phyloP scores from a whole-genome alignment of 2,797 vertebrate genomes.

The Acanthurus leucopareius region DNA sequence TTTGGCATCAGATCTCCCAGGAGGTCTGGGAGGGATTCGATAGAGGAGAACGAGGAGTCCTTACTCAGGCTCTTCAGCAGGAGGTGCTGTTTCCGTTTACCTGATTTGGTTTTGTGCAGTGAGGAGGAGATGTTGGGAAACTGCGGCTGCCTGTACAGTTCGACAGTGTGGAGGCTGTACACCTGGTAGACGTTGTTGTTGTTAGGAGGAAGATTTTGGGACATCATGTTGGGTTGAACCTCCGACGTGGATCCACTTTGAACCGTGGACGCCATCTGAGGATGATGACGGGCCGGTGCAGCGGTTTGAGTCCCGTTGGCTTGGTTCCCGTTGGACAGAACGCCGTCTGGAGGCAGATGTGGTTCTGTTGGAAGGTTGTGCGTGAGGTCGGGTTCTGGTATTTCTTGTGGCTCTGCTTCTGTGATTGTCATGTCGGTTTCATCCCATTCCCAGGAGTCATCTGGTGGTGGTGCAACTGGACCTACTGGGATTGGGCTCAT shows the following conservation, averaged over 20 bases:
- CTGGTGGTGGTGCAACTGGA: constrained; percentile 73
- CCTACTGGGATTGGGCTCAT: constrained; percentile 55
- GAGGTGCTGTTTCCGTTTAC: constrained; percentile 75
- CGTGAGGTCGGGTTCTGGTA: constrained; percentile 65
- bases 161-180: constrained; percentile 91
- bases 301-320: background rate
- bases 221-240: background rate
- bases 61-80: constrained; percentile 91
- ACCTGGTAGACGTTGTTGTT: constrained; percentile 89
- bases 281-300: background rate
- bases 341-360: background rate
- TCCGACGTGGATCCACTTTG: constrained; percentile 15
- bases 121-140: constrained; percentile 63
- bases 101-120: constrained; percentile 59
- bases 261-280: background rate
- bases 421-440: constrained; percentile 95
- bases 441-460: constrained; percentile 98
- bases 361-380: constrained; percentile 62
- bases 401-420: constrained; percentile 80
- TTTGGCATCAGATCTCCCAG: constrained; percentile 79
- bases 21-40: constrained; percentile 93
- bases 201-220: background rate
- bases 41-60: constrained; percentile 94
- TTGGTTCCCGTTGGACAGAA: background rate
- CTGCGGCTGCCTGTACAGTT: constrained; percentile 86